Percentiles rank a stretch among this genome's conserved stretches.
These are phyloP conservation scores for Leucosticte australis DNA, from an alignment of 2,113 vertebrate species.

Conservation along the genomic window DNA sequence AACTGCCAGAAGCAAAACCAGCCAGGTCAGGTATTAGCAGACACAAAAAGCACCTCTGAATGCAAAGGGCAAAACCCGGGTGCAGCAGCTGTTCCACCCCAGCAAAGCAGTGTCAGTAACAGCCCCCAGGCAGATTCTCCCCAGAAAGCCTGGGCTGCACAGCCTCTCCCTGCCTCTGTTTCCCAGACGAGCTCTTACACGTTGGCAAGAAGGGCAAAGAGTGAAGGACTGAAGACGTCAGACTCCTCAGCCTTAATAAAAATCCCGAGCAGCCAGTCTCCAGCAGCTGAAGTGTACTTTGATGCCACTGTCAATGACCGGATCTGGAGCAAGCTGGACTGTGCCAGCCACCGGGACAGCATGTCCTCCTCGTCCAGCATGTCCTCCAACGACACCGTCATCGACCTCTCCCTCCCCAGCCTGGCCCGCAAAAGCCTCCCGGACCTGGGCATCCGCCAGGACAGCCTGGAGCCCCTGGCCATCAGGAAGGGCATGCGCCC, in stretches of 20 bases:
- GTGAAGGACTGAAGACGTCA: slow-evolving; percentile 69
- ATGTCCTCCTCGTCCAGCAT: slow-evolving; percentile 93
- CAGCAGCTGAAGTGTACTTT: slow-evolving; percentile 77
- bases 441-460: slow-evolving; percentile 57
- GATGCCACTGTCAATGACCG: slow-evolving; percentile 84
- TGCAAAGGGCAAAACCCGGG: background rate
- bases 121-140: background rate
- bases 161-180: background rate
- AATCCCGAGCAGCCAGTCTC: slow-evolving; percentile 49
- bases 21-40: background rate
- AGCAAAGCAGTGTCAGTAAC: background rate
- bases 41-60: background rate
- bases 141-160: background rate
- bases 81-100: background rate
- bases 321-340: slow-evolving; percentile 89
- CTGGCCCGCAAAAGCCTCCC: slow-evolving; percentile 80
- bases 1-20: background rate
- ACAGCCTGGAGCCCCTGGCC: slow-evolving; percentile 36
- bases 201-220: slow-evolving; percentile 74
- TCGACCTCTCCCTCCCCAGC: slow-evolving; percentile 87
- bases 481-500: slow-evolving; percentile 53
- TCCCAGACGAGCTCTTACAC: background rate
- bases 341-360: slow-evolving; percentile 80
- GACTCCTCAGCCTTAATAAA: slow-evolving; percentile 31
- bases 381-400: slow-evolving; percentile 92